phyloP scores from a whole-genome alignment of 2,888 invertebrate genomes.

The Mimumesa dahlbomi region DNA sequence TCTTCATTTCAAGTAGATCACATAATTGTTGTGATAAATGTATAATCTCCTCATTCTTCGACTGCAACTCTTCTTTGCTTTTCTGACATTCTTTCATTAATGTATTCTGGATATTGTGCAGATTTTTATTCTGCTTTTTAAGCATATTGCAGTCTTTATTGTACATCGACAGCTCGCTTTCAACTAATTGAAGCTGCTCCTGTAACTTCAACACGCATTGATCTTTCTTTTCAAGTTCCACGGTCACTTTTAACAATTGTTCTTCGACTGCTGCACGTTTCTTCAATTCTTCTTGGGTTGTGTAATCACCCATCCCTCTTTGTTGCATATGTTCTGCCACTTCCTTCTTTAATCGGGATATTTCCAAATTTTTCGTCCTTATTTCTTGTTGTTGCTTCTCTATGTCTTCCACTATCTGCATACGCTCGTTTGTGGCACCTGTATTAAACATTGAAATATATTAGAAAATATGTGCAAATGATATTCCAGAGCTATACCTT shows the following conservation, averaged over 20 bases:
- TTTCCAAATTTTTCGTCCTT: conserved; percentile 55
- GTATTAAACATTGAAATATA: neutral
- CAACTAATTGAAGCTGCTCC: conserved; percentile 4
- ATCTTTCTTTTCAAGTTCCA: conserved; percentile 33
- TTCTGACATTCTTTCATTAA: conserved; percentile 27
- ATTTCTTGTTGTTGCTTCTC: conserved; percentile 60
- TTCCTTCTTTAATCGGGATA: conserved; percentile 50
- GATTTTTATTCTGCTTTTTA: conserved; percentile 38
- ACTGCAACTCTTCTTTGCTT: conserved; percentile 22
- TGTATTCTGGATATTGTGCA: conserved; percentile 24
- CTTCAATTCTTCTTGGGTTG: conserved; percentile 15
- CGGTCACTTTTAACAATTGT: conserved; percentile 13
- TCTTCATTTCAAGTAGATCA: conserved; percentile 35
- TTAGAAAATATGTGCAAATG: neutral
- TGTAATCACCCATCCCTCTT: conserved; percentile 49
- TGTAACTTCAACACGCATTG: conserved; percentile 21
- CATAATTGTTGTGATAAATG: conserved; percentile 48
- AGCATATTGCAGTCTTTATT: conserved; percentile 25
- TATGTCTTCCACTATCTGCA: conserved; percentile 53
- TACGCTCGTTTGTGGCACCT: conserved; percentile 61
- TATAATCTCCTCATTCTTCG: conserved; percentile 34
- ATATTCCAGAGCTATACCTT: conserved; percentile 54
- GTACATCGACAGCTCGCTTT: conserved; percentile 13
- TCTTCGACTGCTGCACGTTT: conserved; percentile 22
- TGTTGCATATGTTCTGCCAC: conserved; percentile 39